Evolutionary conservation across 64 coral and sea anemone species (phyloP), one percentile per base, ranked within the genome.

Genomic region (Astreopora myriophthalma): DNA sequence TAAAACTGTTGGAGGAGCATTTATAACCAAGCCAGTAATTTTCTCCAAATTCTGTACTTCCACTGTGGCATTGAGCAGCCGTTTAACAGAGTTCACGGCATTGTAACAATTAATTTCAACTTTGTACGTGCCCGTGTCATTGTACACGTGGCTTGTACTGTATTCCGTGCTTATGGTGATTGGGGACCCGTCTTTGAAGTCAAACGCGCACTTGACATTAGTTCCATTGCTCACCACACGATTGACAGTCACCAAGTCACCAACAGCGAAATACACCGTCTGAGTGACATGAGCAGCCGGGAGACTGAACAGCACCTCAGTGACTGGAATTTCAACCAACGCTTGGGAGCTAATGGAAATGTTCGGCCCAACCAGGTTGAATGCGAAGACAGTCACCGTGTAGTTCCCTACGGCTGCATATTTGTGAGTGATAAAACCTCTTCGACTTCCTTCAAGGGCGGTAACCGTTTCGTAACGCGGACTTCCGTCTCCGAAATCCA

Each of bases 81-180:
- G 89, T 36, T 70, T 90, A 9, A 97, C 93, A 0, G 91, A 94
- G 63, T 88, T 97, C 0, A 97, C 79, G 22, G 93, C 95, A 32
- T 97, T 97, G 26, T 90, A 97, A 68, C 95, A 97, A 16, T 63
- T 90, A 48, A 97, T 87, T n/a, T 90, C 73, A 14, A 93, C 72
- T 31, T 86, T 74, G 80, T 93, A 97, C 22, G 79, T 86, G 31
- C 95, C 95, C 26, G 16, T 85, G 2, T 11, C 34, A 68, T 55
- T 93, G 65, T 94, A 97, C 20, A 79, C 35, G 34, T 97, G 82
- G 8, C 22, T 86, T 44, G 89, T 92, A 27, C 24, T 75, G 31
- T 68, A 23, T 22, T 94, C 48, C 1, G 20, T 49, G 57, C 91
- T 94, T 1, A 91, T 26, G 65, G 3, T 67, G 29, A 80, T 27